Evolutionary conservation across 2,888 invertebrate species (phyloP).

Genomic region (Prosopocoilus inquinatus): DNA sequence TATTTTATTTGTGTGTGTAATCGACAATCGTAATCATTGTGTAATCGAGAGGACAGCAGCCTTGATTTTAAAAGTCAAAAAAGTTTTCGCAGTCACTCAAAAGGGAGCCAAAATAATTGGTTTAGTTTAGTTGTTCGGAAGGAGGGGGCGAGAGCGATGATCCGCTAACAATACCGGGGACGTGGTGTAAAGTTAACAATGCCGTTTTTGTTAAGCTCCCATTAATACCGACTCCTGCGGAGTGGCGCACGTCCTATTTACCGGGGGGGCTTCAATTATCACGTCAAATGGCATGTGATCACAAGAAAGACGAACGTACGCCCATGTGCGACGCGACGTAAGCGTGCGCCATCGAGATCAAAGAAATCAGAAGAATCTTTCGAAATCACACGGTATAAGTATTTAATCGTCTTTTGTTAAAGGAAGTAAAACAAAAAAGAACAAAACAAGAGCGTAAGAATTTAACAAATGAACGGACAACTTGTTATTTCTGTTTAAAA

Average conservation of each 20-base stretch:
- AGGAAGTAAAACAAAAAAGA: not conserved
- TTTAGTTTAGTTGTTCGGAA: constrained; percentile 24
- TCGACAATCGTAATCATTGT: too few species aligned
- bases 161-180: constrained; percentile 17
- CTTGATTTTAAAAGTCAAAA: constrained; percentile 7
- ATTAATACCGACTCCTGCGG: constrained; percentile 25
- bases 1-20: too few species aligned
- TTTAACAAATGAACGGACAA: too few species aligned
- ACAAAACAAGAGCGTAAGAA: too few species aligned
- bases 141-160: constrained; percentile 18
- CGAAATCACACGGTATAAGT: not conserved
- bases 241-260: constrained; percentile 21
- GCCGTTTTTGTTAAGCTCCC: constrained; percentile 19
- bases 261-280: constrained; percentile 28
- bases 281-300: constrained; percentile 30
- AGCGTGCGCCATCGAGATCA: not conserved
- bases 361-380: not conserved
- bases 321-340: constrained; percentile 3
- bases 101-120: constrained; percentile 17
- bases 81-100: not conserved
- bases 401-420: not conserved
- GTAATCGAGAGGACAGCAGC: too few species aligned
- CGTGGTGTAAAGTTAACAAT: constrained; percentile 28
- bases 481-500: too few species aligned
- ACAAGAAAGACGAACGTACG: constrained; percentile 12